Base-by-base conservation (phyloP, 2,797 vertebrate genomes). In the Nannoperca australis region DNA sequence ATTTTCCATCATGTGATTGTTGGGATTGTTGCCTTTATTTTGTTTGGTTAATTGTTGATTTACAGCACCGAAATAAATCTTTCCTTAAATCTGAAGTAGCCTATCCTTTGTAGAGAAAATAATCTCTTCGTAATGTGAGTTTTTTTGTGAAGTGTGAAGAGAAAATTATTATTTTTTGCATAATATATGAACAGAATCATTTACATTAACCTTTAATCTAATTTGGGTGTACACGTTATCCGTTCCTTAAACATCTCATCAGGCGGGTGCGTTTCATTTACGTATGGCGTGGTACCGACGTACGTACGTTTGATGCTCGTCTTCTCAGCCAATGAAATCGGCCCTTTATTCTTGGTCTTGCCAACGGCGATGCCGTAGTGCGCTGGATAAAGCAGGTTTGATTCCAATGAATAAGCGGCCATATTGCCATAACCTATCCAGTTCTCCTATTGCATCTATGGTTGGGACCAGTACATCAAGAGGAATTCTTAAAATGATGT, bases 321-420 rank as follows among this genome's bases (percentile, higher is more conserved):
- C 27, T 11, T 55, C 20, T 79, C 49, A 83, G 73, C 87, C 87
- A 89, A 86, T 86, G 38, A 76, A 24, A 75, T 62, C 11, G 0
- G 10, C 6, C 15, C 56, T 42, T 30, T 10, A 10, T 3, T 18
- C 4, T 8, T 9, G 20, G 14, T 8, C 8, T 1, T 5, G n/a
- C 7, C 7, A 34, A 15, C 30, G 20, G 4, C 1, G n/a, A 6
- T 32, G 7, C 1, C 15, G 8, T 3, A 24, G 9, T 22, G 24
- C 5, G 3, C n/a, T 11, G 27, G 38, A 61, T 13, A 6, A 7
- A 13, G n/a, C 5, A 44, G 14, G 7, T 4, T 6, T 7, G 7
- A 1, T 30, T 27, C 7, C 20, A n/a, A 32, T 2, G 18, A 60
- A 17, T n/a, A 2, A 27, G 40, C 40, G 36, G 32, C 36, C 63